Evolutionary conservation across 2,888 invertebrate species (phyloP), one percentile per base, ranked within the genome.

Genomic region (Chymomyza procnemis): DNA sequence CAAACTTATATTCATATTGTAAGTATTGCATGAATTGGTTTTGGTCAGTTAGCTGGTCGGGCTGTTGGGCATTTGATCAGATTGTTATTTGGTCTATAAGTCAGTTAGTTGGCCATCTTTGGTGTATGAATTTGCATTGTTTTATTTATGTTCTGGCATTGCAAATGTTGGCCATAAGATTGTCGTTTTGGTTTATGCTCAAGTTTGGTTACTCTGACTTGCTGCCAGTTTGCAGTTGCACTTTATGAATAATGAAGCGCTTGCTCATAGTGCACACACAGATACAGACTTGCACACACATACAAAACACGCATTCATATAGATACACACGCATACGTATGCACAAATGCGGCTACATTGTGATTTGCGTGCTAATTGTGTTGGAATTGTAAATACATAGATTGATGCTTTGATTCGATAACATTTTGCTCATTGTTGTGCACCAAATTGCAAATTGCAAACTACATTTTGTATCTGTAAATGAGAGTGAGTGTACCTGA

Each of bases 71-170:
- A 26, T 26, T 26, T 26, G 26, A 26, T 4, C 26, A 26, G 26
- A 26, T 41, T 9, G 34, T 41, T 2, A 41, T 14, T 41, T 41
- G 34, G 34, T 41, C 34, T 12, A 12, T 41, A 12, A 41, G 34
- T 41, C 34, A 41, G 34, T 41, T 41, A 41, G 12, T 41, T 12
- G 34, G 34, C 34, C 34, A 41, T 41, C 34, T 41, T 66, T 71
- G 71, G 64, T 74, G n/a, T 72, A 72, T 76, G 74, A 72, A 76
- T 66, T 74, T 72, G 66, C 61, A 66, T 66, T 76, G 71, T 76
- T 72, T 76, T 76, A 76, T 76, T 76, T 72, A 47, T 65, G 58
- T 71, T 67, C 34, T 66, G 57, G 57, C 74, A 67, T 66, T 66
- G 54, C 69, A 74, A 67, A 67, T 76, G 76, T 67, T 69, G 64